These are phyloP conservation scores for Mylabris sibirica DNA, from an alignment of 2,888 invertebrate genomes.

Conservation along the genomic window DNA sequence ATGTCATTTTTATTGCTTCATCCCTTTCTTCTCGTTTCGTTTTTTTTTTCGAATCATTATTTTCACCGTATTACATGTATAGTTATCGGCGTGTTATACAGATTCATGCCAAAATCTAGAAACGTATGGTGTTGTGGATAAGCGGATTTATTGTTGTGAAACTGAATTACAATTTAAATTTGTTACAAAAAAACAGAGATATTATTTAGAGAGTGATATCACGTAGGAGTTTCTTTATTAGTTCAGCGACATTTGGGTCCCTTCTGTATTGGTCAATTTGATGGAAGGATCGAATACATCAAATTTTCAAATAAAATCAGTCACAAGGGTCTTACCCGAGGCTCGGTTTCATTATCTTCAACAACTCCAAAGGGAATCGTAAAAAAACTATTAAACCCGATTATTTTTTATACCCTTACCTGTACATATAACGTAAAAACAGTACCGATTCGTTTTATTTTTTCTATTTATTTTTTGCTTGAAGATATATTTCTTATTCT, in stretches of 20 bases:
- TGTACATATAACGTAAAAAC: not conserved
- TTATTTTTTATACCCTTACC: not conserved
- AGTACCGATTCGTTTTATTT: not conserved
- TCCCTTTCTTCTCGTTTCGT: slow-evolving; percentile 24
- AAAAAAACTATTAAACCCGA: slow-evolving; percentile 4
- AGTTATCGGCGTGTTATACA: not conserved
- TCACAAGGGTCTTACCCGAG: not conserved
- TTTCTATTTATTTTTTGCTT: not conserved
- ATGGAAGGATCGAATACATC: slow-evolving; percentile 1
- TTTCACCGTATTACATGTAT: not conserved
- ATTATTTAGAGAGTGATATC: not conserved
- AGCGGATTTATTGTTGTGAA: not conserved
- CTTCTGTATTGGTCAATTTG: not conserved
- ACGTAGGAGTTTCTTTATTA: not conserved
- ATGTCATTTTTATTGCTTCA: not conserved
- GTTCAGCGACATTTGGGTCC: not conserved
- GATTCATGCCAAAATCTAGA: not conserved
- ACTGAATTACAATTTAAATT: slow-evolving; percentile 24
- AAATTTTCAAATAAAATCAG: slow-evolving; percentile 7
- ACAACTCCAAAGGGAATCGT: not conserved
- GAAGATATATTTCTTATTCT: not conserved
- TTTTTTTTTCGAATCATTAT: slow-evolving; percentile 26
- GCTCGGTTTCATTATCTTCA: not conserved
- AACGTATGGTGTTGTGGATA: not conserved
- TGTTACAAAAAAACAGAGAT: not conserved